Base-by-base conservation (phyloP, 2,113 vertebrate species). In the Butastur rufipennis region DNA sequence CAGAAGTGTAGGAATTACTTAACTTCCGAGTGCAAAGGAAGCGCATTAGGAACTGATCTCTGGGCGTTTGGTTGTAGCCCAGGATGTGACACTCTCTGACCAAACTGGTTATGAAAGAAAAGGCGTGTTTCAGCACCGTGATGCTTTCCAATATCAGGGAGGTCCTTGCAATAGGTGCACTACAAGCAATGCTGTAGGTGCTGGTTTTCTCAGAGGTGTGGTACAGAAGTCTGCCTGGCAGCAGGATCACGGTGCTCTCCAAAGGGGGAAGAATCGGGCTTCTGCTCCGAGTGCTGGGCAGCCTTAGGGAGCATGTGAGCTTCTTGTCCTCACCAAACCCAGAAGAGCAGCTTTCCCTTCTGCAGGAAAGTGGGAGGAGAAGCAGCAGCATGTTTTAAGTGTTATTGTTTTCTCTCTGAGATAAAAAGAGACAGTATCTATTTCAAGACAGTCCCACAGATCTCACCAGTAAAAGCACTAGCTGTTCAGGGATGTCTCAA, bases 31-130 rank as follows among this genome's bases (percentile, higher is more conserved):
- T 3, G 13, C 45, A 25, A 48, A 91, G 62, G 50, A 65, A 36
- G n/a, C 2, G 0, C 22, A 0, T n/a, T 5, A 36, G 38, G 42
- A 86, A 4, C 16, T 16, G 45, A 27, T 73, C 34, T 65, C 31
- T 10, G 43, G 29, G 32, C 2, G 1, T 10, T 27, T 34, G 59
- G 70, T 23, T 52, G 42, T 21, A 55, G 47, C 1, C 34, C 21
- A 13, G 58, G 16, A n/a, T 43, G 25, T 21, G 58, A 27, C 40
- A 11, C 32, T 38, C 25, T 25, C 62, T 87, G 52, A 65, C 77
- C 72, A 32, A 55, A 34, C 3, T 13, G 26, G 16, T 40, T 29
- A 7, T 17, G 67, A 62, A 63, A 45, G 47, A 42, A 68, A 62
- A 67, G 43, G 13, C 10, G n/a, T 70, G 23, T 50, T 53, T 80